Evolutionary conservation across 2,888 invertebrate species (phyloP).

Genomic region (Dynastes hyllus): DNA sequence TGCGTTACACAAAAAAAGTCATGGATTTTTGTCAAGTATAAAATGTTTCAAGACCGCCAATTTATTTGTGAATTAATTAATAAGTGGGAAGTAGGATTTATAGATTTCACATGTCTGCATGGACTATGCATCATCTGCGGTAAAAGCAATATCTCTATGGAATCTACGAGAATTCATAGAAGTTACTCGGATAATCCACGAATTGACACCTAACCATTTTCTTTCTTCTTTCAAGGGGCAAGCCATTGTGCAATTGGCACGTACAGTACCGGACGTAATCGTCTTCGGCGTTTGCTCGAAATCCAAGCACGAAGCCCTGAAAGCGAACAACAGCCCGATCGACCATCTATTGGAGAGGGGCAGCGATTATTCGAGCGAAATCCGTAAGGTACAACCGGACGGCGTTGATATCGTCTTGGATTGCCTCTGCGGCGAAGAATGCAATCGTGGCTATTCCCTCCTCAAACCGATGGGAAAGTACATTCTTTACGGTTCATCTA

Average conservation of each 20-base stretch:
- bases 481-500: conserved; percentile 90
- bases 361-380: conserved; percentile 87
- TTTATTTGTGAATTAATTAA: too few species aligned
- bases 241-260: conserved; percentile 87
- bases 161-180: too few species aligned
- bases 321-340: conserved; percentile 78
- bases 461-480: conserved; percentile 93
- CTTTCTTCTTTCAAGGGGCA: conserved; percentile 78
- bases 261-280: conserved; percentile 86
- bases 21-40: too few species aligned
- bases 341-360: conserved; percentile 87
- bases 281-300: conserved; percentile 91
- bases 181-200: too few species aligned
- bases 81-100: too few species aligned
- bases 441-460: conserved; percentile 87
- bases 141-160: too few species aligned
- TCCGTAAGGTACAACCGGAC: conserved; percentile 84
- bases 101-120: too few species aligned
- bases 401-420: conserved; percentile 92
- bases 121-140: too few species aligned
- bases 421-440: conserved; percentile 91
- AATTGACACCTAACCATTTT: not conserved
- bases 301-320: conserved; percentile 88
- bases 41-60: too few species aligned
- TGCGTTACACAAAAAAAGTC: too few species aligned